Percentiles rank a stretch among this genome's conserved stretches.
Evolutionary conservation across 30 jellyfish, hydroid and myxozoan species (phyloP).

Genomic region (Clytia hemisphaerica): DNA sequence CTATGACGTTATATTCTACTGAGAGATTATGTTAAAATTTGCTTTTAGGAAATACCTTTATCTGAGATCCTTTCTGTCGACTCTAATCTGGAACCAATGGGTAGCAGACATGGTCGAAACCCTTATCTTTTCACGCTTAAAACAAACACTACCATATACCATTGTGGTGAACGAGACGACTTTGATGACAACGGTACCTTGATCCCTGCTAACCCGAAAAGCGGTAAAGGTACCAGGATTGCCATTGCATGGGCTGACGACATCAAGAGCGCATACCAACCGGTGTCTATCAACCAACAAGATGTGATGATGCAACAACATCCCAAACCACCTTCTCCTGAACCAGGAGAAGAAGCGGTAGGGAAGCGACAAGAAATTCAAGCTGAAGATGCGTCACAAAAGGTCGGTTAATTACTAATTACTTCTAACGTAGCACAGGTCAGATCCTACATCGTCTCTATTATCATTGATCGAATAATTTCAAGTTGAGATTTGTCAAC

Average conservation of each 20-base stretch:
- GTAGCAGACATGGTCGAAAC: slow-evolving; percentile 80
- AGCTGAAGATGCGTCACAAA: slow-evolving; percentile 2
- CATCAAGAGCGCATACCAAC: slow-evolving; percentile 74
- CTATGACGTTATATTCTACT: not conserved
- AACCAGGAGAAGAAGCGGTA: not conserved
- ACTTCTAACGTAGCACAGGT: no score
- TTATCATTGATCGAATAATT: no score
- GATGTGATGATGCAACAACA: no score
- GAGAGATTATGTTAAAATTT: not conserved
- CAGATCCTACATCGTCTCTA: no score
- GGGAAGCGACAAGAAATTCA: slow-evolving; percentile 1
- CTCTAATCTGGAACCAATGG: slow-evolving; percentile 86
- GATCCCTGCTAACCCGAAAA: slow-evolving; percentile 81
- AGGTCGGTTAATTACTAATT: slow-evolving; percentile 5
- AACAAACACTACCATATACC: slow-evolving; percentile 50
- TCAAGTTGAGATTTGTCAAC: not conserved
- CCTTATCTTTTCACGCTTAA: slow-evolving; percentile 84
- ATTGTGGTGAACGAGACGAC: slow-evolving; percentile 93
- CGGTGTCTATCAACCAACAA: slow-evolving; percentile 47
- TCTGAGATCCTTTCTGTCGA: slow-evolving; percentile 81
- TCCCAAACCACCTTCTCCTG: not conserved
- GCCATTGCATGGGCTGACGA: slow-evolving; percentile 97
- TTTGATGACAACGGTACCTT: slow-evolving; percentile 77
- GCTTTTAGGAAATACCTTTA: slow-evolving; percentile 71
- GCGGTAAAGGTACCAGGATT: slow-evolving; percentile 89